A percentile compares a stretch with the other conserved stretches of the same genome.
Conservation (phyloP, 2,888 invertebrate species). For the Eumerus sabulonum region DNA sequence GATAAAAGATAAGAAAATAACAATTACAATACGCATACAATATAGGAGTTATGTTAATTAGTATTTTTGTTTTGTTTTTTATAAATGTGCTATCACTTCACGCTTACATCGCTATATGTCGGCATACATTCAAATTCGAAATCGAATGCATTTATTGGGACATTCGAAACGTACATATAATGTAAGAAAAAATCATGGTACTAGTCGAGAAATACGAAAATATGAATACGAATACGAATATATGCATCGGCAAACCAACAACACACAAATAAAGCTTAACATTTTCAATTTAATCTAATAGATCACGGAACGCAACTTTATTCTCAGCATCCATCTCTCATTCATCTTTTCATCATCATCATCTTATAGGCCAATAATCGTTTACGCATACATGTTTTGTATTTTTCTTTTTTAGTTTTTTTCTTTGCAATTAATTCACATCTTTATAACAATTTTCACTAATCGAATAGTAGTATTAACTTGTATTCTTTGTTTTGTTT, state of each 20-base stretch:
- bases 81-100: too few species aligned
- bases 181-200: too few species aligned
- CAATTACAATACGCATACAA: too few species aligned
- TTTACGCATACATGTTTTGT: conserved; percentile 42
- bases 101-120: too few species aligned
- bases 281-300: background rate
- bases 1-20: too few species aligned
- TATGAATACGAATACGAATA: too few species aligned
- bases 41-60: too few species aligned
- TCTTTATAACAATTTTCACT: conserved; percentile 54
- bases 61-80: too few species aligned
- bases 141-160: too few species aligned
- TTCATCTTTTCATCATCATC: background rate
- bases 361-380: conserved; percentile 30
- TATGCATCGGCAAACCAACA: background rate
- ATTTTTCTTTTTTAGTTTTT: conserved; percentile 5
- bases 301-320: conserved; percentile 41
- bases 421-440: conserved; percentile 29
- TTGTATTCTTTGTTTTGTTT: background rate
- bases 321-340: conserved; percentile 25
- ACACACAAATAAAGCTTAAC: conserved; percentile 7
- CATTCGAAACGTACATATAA: too few species aligned
- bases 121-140: too few species aligned
- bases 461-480: conserved; percentile 27
- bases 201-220: too few species aligned